Percentiles rank a stretch among this genome's conserved stretches.
Evolutionary conservation across 2,113 vertebrate species (phyloP).

Genomic region (Lepisosteus oculatus): DNA sequence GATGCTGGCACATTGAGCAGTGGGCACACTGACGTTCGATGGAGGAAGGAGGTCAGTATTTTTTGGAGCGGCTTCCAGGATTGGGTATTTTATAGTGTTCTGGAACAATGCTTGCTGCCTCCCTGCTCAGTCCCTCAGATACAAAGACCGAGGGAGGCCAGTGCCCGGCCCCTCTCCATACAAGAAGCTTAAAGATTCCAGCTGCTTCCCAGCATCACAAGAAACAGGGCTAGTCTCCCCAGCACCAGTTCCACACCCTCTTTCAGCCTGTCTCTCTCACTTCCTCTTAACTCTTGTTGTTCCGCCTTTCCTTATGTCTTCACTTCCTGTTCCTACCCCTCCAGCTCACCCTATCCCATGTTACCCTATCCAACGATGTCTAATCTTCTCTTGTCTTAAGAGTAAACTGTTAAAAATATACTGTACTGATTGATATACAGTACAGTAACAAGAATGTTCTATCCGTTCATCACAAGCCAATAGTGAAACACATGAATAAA

Average conservation of each 20-base stretch:
- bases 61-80: not conserved
- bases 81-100: slow-evolving; percentile 13
- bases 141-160: slow-evolving; percentile 3
- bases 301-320: slow-evolving; percentile 7
- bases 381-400: too few species aligned
- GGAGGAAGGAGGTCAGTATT: not conserved
- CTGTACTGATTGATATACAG: too few species aligned
- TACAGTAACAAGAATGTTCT: too few species aligned
- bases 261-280: slow-evolving; percentile 9
- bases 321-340: slow-evolving; percentile 17
- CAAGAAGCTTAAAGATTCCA: slow-evolving; percentile 30
- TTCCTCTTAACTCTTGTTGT: not conserved
- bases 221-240: slow-evolving; percentile 32
- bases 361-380: too few species aligned
- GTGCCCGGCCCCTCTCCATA: slow-evolving; percentile 14
- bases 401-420: too few species aligned
- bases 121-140: not conserved
- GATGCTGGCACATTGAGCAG: too few species aligned
- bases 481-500: too few species aligned
- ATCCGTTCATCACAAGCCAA: too few species aligned
- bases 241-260: slow-evolving; percentile 4
- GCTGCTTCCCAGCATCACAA: slow-evolving; percentile 30
- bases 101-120: slow-evolving; percentile 8
- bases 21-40: too few species aligned
- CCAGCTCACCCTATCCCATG: too few species aligned